Evolutionary conservation across 2,113 vertebrate genomes (phyloP).

Genomic region (Pterophyllum scalare): DNA sequence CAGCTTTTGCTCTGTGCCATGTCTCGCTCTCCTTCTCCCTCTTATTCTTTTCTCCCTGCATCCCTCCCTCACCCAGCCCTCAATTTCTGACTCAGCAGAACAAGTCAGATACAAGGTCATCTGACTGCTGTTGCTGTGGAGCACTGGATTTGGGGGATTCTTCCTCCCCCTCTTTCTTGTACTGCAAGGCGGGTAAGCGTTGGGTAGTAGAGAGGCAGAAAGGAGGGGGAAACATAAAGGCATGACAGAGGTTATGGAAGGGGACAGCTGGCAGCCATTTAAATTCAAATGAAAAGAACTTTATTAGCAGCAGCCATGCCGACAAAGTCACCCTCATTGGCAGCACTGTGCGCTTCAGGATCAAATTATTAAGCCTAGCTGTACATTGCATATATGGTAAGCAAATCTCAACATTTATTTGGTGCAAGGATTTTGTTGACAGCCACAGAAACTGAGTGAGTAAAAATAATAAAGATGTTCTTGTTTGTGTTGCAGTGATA

Average conservation of each 20-base stretch:
- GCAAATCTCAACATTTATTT: not conserved
- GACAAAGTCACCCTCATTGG: conserved; percentile 41
- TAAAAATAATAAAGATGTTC: not conserved
- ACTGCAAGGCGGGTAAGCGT: conserved; percentile 41
- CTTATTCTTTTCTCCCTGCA: conserved; percentile 22
- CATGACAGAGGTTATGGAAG: conserved; percentile 75
- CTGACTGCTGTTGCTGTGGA: conserved; percentile 80
- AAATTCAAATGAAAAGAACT: conserved; percentile 67
- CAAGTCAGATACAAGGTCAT: conserved; percentile 80
- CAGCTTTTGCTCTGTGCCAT: conserved; percentile 33
- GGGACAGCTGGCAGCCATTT: conserved; percentile 77
- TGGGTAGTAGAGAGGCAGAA: not conserved
- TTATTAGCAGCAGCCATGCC: conserved; percentile 58
- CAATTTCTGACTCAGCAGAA: conserved; percentile 83
- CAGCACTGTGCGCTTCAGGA: conserved; percentile 15
- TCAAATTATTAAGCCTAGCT: conserved; percentile 24
- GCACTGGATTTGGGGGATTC: conserved; percentile 68
- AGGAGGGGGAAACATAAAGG: conserved; percentile 33
- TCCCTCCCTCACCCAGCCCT: conserved; percentile 57
- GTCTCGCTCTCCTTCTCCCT: conserved; percentile 20
- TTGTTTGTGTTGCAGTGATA: not conserved
- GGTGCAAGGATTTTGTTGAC: not conserved
- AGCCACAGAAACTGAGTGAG: not conserved
- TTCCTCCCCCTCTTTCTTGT: conserved; percentile 49
- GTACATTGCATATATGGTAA: not conserved